Conservation (phyloP, 2,888 invertebrate genomes). For the Neria commutata region DNA sequence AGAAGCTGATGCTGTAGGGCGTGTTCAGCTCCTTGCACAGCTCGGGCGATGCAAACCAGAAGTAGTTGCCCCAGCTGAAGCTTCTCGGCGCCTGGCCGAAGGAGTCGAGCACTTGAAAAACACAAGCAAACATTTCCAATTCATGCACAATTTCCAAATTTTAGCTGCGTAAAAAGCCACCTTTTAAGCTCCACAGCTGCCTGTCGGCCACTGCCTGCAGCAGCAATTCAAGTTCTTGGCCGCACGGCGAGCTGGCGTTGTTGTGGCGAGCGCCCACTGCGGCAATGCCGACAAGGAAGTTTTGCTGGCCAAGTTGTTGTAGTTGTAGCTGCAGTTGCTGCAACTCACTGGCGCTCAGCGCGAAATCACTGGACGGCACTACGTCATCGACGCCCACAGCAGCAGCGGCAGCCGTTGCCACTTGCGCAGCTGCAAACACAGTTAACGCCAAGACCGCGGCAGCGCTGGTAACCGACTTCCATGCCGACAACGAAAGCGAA, state of each 20-base stretch:
- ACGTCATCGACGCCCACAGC: too few species aligned
- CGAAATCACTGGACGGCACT: too few species aligned
- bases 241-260: slow-evolving; percentile 39
- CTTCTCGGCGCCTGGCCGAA: slow-evolving; percentile 43
- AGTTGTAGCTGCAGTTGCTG: not conserved
- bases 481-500: not conserved
- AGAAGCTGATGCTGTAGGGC: slow-evolving; percentile 43
- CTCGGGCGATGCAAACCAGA: slow-evolving; percentile 46
- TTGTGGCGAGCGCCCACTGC: slow-evolving; percentile 36
- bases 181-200: slow-evolving; percentile 46
- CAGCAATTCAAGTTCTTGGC: slow-evolving; percentile 41
- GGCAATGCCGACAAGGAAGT: slow-evolving; percentile 50
- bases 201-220: slow-evolving; percentile 35
- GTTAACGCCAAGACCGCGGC: not conserved
- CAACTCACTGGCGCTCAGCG: too few species aligned
- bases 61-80: slow-evolving; percentile 49
- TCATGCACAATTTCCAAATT: not conserved
- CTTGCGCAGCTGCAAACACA: not conserved
- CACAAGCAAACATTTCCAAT: not conserved
- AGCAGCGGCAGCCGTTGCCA: not conserved
- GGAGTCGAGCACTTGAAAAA: slow-evolving; percentile 43
- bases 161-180: slow-evolving; percentile 27
- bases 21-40: slow-evolving; percentile 45
- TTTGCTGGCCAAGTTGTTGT: slow-evolving; percentile 27
- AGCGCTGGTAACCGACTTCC: not conserved